Conservation (phyloP, 2,113 vertebrate species). For the Thinocorus orbignyianus region DNA sequence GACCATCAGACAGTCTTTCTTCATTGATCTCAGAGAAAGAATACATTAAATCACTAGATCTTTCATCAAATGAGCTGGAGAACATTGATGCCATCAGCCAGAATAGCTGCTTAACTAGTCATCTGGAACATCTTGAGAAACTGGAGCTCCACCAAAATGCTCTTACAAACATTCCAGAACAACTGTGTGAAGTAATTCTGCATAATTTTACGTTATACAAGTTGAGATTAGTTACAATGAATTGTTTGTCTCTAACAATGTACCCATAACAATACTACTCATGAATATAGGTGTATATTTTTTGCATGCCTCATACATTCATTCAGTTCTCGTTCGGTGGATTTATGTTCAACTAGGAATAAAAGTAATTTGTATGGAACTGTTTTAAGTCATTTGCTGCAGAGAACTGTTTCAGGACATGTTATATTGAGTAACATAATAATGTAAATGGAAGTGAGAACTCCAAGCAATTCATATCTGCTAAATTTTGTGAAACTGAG, state of each 20-base stretch:
- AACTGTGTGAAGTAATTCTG: conserved; percentile 84
- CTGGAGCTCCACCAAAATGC: conserved; percentile 91
- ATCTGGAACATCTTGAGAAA: conserved; percentile 84
- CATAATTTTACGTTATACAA: background rate
- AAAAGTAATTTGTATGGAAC: background rate
- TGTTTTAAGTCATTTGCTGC: background rate
- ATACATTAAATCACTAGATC: conserved; percentile 86
- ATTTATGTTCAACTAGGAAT: background rate
- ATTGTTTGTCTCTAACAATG: background rate
- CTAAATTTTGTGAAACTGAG: background rate
- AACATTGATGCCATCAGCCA: conserved; percentile 84
- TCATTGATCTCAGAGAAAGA: conserved; percentile 81
- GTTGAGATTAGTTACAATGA: background rate
- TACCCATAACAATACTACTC: background rate
- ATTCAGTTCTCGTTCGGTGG: background rate
- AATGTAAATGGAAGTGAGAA: background rate
- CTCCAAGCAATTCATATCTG: background rate
- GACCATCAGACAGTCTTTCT: conserved; percentile 75
- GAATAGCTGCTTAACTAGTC: conserved; percentile 73
- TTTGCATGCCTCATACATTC: background rate
- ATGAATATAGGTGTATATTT: background rate
- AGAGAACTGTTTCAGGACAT: background rate
- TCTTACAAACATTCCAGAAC: conserved; percentile 82
- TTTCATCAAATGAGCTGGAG: conserved; percentile 92
- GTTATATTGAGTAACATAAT: background rate